Conservation (phyloP, 1,140 invertebrate genomes). For the Diachasmimorpha longicaudata region DNA sequence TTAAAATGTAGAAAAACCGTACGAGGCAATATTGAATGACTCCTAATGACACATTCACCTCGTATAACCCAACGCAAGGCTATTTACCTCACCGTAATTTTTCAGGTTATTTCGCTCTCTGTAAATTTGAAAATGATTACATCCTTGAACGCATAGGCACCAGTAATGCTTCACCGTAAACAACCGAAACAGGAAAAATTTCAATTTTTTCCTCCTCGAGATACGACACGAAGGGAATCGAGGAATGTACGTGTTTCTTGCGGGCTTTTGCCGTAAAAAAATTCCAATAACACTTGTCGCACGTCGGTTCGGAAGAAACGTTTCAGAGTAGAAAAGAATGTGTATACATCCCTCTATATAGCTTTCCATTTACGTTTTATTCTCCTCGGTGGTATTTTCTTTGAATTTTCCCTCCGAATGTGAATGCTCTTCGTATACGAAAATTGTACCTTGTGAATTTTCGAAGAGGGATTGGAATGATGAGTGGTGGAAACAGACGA, state of each 20-base stretch:
- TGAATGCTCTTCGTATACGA: background rate
- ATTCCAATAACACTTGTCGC: conserved; percentile 28
- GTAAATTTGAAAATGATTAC: no score
- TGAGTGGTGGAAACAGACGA: background rate
- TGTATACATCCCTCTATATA: background rate
- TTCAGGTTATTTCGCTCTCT: no score
- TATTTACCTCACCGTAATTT: no score
- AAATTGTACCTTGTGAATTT: conserved; percentile 1
- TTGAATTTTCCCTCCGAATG: background rate
- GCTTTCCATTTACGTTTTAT: background rate
- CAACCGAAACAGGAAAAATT: background rate
- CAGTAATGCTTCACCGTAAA: background rate
- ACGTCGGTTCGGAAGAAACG: background rate
- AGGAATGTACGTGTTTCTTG: conserved; percentile 9
- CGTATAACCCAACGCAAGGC: no score
- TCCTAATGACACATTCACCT: no score
- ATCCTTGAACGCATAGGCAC: no score
- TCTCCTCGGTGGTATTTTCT: background rate
- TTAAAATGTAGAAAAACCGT: no score
- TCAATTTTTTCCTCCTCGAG: conserved; percentile 2
- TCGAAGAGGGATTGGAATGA: background rate
- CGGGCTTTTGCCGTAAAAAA: conserved; percentile 11
- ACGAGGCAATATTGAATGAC: no score
- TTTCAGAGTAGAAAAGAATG: conserved; percentile 12
- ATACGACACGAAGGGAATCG: background rate